Conservation (phyloP, 2,113 vertebrate genomes). For the Empidonax traillii region DNA sequence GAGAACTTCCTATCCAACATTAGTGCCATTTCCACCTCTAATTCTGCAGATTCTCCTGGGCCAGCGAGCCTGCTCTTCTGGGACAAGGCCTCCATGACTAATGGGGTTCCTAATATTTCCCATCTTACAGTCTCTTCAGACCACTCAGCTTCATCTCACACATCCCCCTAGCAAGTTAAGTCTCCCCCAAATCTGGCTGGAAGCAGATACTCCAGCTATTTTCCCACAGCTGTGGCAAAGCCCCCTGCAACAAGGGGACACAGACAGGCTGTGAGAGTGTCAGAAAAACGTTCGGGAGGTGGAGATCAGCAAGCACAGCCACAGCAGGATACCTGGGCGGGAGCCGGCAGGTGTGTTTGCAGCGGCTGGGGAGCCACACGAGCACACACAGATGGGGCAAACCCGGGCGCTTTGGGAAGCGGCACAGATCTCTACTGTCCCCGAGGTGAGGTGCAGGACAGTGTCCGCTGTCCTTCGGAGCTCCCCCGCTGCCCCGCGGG, state of each 20-base stretch:
- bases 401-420: accelerated
- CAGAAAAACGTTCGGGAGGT: neutral
- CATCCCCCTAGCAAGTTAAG: neutral
- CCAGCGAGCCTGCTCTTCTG: neutral
- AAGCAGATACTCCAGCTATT: neutral
- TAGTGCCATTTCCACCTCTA: neutral
- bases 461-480: accelerated
- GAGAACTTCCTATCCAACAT: neutral
- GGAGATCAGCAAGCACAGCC: too few species aligned
- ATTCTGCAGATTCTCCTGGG: neutral
- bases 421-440: too few species aligned
- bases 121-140: neutral
- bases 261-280: neutral
- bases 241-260: neutral
- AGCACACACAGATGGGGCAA: neutral
- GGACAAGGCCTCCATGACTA: accelerated
- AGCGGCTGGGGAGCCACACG: accelerated
- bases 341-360: neutral
- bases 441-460: accelerated
- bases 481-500: neutral
- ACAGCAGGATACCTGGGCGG: accelerated
- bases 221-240: neutral
- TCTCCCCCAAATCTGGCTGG: neutral
- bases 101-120: neutral
- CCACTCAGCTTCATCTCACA: neutral